These are phyloP conservation scores for Pteronura brasiliensis DNA, from an alignment of 2,113 vertebrate genomes.

Conservation along the genomic window DNA sequence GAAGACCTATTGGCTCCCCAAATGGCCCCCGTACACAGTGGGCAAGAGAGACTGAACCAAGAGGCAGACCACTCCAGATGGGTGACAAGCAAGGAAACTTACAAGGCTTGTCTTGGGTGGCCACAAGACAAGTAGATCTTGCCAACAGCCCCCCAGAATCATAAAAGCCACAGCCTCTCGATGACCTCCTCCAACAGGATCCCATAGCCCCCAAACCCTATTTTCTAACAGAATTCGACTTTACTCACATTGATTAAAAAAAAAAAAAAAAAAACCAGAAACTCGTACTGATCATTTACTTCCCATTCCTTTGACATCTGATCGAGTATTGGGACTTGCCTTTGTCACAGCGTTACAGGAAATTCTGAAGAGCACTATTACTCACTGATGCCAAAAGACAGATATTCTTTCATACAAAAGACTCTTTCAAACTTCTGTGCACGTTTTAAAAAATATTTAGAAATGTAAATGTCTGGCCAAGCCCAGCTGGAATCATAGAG, in stretches of 20 bases:
- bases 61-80: background rate
- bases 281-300: background rate
- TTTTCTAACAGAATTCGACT: background rate
- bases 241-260: background rate
- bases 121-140: background rate
- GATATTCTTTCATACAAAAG: background rate
- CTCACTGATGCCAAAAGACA: background rate
- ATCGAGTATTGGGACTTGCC: background rate
- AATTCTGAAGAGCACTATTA: background rate
- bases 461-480: background rate
- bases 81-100: background rate
- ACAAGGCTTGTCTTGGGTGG: background rate
- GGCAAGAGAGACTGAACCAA: background rate
- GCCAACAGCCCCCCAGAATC: background rate
- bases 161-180: background rate
- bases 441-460: background rate
- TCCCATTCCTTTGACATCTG: background rate
- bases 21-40: background rate
- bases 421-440: background rate
- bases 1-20: slow-evolving; percentile 41
- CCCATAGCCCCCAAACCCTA: background rate
- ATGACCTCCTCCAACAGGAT: slow-evolving; percentile 70
- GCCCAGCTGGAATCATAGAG: background rate
- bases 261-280: slow-evolving; percentile 9
- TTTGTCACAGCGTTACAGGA: slow-evolving; percentile 1